Percentiles rank a stretch among this genome's conserved stretches.
Conservation (phyloP, 2,113 vertebrate species). For the Clupea harengus region DNA sequence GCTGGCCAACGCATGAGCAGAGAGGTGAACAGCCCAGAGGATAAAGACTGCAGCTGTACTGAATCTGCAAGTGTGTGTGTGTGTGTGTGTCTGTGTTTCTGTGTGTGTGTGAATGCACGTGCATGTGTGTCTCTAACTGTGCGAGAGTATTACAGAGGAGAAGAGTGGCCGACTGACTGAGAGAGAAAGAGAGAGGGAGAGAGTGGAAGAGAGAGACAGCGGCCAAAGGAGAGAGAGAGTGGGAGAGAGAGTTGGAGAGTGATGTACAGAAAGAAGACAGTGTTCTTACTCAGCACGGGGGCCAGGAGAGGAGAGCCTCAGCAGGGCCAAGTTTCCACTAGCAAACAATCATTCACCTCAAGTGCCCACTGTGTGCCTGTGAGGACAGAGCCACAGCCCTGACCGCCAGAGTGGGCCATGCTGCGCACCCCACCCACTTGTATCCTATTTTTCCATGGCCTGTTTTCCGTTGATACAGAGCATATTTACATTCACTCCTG, state of each 20-base stretch:
- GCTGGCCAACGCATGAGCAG: conserved; percentile 51
- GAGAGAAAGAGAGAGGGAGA: not conserved
- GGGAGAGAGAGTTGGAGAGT: conserved; percentile 17
- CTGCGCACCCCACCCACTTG: conserved; percentile 30
- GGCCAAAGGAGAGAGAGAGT: conserved; percentile 32
- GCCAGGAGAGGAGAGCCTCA: conserved; percentile 55
- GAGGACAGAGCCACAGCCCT: conserved; percentile 24
- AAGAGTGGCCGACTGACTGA: not conserved
- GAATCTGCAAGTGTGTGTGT: conserved; percentile 29
- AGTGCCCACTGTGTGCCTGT: conserved; percentile 60
- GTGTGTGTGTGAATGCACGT: not conserved
- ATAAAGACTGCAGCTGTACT: conserved; percentile 65
- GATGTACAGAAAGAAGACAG: conserved; percentile 55
- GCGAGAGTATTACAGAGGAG: not conserved
- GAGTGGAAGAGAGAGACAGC: not conserved
- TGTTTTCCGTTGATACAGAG: conserved; percentile 63
- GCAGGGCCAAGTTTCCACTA: conserved; percentile 75
- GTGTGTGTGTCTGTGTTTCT: conserved; percentile 16
- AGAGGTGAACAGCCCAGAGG: conserved; percentile 61
- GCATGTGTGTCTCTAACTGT: not conserved
- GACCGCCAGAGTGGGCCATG: conserved; percentile 31
- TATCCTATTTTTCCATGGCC: conserved; percentile 57
- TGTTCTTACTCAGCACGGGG: conserved; percentile 69
- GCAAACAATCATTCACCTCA: conserved; percentile 75
- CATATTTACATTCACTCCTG: conserved; percentile 63